phyloP scores from a whole-genome alignment of 2,113 vertebrate genomes.

The human (Homo sapiens) region DNA sequence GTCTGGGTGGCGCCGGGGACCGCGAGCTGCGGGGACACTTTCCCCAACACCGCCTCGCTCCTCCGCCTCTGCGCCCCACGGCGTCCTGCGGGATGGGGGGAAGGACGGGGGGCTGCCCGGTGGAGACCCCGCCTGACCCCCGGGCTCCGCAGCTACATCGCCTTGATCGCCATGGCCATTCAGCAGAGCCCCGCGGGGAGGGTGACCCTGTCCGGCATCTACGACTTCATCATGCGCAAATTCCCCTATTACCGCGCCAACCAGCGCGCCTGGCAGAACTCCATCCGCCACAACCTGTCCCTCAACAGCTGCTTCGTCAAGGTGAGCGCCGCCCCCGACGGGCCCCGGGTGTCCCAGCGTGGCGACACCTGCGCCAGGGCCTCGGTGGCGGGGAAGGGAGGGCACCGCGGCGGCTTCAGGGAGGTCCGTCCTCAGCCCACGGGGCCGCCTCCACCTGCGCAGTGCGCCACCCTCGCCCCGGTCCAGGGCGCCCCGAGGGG shows the following conservation, averaged over 20 bases:
- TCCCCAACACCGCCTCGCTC: not conserved
- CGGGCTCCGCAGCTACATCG: slow-evolving; percentile 92
- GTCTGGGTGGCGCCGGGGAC: not conserved
- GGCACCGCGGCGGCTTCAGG: accelerated
- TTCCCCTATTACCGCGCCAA: slow-evolving; percentile 98
- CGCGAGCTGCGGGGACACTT: not conserved
- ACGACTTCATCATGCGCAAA: slow-evolving; percentile 98
- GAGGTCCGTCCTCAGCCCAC: not conserved
- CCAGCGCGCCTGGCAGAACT: slow-evolving; percentile 99
- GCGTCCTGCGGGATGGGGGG: not conserved
- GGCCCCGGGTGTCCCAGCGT: not conserved
- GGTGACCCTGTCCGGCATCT: slow-evolving; percentile 97
- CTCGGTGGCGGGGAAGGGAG: not conserved
- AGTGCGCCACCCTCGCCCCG: accelerated
- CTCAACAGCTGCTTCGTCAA: slow-evolving; percentile 99
- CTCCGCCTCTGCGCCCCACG: not conserved
- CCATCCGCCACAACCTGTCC: slow-evolving; percentile 97
- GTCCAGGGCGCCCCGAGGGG: too few relatives aligned
- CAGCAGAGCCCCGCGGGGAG: slow-evolving; percentile 96
- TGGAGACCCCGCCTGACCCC: not conserved
- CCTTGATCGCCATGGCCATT: slow-evolving; percentile 98
- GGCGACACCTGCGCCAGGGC: not conserved
- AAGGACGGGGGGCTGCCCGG: accelerated
- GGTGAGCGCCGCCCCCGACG: slow-evolving; percentile 82
- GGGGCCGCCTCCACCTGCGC: not conserved